Evolutionary conservation across 2,888 invertebrate species (phyloP).

Genomic region (Dexiosoma caninum): DNA sequence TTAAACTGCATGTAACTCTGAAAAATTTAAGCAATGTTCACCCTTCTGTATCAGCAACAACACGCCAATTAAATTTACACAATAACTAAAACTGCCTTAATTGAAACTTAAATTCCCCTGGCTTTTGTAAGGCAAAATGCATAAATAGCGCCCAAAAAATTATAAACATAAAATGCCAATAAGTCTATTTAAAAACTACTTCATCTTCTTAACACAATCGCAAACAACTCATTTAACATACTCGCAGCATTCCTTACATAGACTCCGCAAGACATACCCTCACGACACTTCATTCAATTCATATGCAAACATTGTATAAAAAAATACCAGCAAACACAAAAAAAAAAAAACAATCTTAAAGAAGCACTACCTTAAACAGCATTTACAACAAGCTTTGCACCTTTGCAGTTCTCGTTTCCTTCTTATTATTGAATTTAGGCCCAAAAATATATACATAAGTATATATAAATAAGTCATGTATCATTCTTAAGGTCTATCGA

Average conservation of each 20-base stretch:
- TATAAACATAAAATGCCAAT: constrained; percentile 17
- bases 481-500: constrained; percentile 32
- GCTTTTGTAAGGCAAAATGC: background rate
- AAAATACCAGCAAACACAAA: background rate
- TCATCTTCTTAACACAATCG: constrained; percentile 56
- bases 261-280: constrained; percentile 32
- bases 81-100: constrained; percentile 7
- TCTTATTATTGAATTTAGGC: constrained; percentile 1
- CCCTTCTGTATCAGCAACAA: background rate
- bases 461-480: constrained; percentile 43
- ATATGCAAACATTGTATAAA: constrained; percentile 47
- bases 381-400: constrained; percentile 46
- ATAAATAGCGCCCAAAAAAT: background rate
- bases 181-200: constrained; percentile 47
- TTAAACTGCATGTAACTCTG: background rate
- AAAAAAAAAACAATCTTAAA: background rate
- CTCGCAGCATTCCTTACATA: constrained; percentile 23
- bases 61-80: constrained; percentile 12
- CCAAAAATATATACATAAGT: no score
- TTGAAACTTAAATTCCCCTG: background rate
- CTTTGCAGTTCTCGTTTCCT: constrained; percentile 8
- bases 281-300: constrained; percentile 46
- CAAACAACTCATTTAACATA: constrained; percentile 62
- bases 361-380: constrained; percentile 37
- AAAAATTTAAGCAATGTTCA: constrained; percentile 19